phyloP scores from a whole-genome alignment of 2,113 vertebrate genomes.

The Sebastes schlegelii region DNA sequence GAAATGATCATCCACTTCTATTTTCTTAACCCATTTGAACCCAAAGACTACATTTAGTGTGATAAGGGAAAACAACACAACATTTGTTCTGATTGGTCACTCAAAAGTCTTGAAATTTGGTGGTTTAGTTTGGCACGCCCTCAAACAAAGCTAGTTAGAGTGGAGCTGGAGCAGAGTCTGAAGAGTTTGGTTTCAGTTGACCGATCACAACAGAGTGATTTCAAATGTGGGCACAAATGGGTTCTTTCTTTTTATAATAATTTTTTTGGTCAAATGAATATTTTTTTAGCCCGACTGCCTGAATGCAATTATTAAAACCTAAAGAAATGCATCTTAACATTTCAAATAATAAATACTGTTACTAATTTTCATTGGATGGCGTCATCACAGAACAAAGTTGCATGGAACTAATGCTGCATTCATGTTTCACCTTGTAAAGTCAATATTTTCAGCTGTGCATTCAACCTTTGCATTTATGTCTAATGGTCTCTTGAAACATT shows the following conservation, averaged over 20 bases:
- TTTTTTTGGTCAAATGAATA: background rate
- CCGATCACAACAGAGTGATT: no score
- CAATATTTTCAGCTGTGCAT: background rate
- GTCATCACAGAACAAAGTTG: background rate
- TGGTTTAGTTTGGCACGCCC: no score
- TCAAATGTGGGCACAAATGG: no score
- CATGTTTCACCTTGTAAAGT: slow-evolving; percentile 1
- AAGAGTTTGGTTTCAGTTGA: no score
- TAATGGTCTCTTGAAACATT: background rate
- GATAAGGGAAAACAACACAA: no score
- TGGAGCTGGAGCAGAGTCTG: no score
- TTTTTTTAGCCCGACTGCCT: background rate
- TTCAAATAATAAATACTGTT: background rate
- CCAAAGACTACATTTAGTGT: no score
- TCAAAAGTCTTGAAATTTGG: no score
- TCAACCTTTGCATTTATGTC: background rate
- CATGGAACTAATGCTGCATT: background rate
- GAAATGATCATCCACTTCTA: background rate
- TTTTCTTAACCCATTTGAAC: background rate
- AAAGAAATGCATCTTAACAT: background rate
- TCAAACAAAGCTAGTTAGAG: no score
- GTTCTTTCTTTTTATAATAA: background rate
- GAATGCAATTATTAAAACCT: background rate
- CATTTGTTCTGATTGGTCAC: no score
- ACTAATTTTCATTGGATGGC: background rate